Evolutionary conservation across 2,797 vertebrate genomes (phyloP).

Genomic region (Hydrolagus colliei): DNA sequence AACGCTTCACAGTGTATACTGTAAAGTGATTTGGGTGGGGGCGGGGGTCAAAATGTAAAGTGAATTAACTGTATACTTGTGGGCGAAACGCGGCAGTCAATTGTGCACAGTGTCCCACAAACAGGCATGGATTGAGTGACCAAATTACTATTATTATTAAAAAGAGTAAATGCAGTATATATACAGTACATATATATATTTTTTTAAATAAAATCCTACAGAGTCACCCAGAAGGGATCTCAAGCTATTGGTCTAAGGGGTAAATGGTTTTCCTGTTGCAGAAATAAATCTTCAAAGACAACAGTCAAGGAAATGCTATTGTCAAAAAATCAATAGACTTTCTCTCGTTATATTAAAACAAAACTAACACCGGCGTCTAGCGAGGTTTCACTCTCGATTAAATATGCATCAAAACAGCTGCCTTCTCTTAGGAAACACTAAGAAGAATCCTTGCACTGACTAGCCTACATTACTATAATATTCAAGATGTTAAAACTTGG

Average conservation of each 20-base stretch:
- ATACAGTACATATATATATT: neutral
- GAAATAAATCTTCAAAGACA: constrained; percentile 33
- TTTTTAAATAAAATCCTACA: neutral
- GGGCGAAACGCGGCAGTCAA: no score
- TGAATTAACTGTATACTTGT: no score
- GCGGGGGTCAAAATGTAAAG: no score
- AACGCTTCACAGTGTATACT: neutral
- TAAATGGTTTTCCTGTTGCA: constrained; percentile 28
- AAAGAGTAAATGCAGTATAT: no score
- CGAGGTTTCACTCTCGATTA: constrained; percentile 31
- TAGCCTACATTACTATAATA: no score
- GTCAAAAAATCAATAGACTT: neutral
- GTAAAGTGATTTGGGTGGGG: no score
- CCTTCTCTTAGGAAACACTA: neutral
- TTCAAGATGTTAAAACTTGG: no score
- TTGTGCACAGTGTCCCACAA: no score
- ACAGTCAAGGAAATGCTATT: neutral
- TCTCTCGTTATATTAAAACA: neutral
- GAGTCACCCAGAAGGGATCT: constrained; percentile 20
- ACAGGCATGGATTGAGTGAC: no score
- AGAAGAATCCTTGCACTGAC: no score
- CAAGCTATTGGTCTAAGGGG: constrained; percentile 1
- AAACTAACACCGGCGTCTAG: neutral
- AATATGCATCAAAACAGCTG: constrained; percentile 32
- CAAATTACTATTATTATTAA: no score